Conservation (phyloP, 1,140 invertebrate species). For the Ceratina australensis region DNA sequence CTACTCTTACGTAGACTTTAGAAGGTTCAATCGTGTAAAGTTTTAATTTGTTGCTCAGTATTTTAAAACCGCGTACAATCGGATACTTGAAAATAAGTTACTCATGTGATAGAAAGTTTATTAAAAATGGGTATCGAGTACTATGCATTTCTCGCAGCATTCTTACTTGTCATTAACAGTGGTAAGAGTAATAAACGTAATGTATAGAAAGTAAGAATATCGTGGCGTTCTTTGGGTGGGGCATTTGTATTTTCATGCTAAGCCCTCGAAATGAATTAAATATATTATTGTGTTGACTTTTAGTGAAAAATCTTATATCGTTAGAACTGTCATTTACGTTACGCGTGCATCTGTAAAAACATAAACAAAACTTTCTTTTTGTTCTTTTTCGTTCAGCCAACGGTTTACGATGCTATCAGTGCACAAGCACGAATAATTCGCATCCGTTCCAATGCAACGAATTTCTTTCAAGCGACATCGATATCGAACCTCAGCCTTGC, state of each 20-base stretch:
- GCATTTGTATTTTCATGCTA: slow-evolving; percentile 36
- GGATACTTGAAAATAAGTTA: slow-evolving; percentile 1
- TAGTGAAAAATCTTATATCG: not conserved
- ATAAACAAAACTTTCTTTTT: slow-evolving; percentile 35
- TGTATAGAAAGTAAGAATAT: slow-evolving; percentile 9
- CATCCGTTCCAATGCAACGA: slow-evolving; percentile 94
- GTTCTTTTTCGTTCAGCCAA: slow-evolving; percentile 78
- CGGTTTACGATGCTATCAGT: slow-evolving; percentile 92
- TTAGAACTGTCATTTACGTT: not conserved
- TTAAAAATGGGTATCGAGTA: slow-evolving; percentile 47
- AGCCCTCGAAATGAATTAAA: not conserved
- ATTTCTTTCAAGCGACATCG: slow-evolving; percentile 85
- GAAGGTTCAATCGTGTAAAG: too few species aligned
- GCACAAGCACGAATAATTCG: slow-evolving; percentile 88
- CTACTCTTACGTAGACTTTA: too few species aligned
- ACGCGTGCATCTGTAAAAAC: not conserved
- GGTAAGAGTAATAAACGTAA: slow-evolving; percentile 57
- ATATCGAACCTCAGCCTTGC: slow-evolving; percentile 86
- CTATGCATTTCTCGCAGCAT: slow-evolving; percentile 33
- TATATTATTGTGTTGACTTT: too few species aligned
- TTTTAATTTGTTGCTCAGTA: too few species aligned
- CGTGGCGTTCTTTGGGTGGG: slow-evolving; percentile 57
- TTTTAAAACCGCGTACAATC: too few species aligned
- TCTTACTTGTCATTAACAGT: slow-evolving; percentile 48
- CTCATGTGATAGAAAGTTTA: not conserved